A percentile compares a stretch with the other conserved stretches of the same genome.
Evolutionary conservation across 2,888 invertebrate genomes (phyloP).

Genomic region (Diaperis boleti): DNA sequence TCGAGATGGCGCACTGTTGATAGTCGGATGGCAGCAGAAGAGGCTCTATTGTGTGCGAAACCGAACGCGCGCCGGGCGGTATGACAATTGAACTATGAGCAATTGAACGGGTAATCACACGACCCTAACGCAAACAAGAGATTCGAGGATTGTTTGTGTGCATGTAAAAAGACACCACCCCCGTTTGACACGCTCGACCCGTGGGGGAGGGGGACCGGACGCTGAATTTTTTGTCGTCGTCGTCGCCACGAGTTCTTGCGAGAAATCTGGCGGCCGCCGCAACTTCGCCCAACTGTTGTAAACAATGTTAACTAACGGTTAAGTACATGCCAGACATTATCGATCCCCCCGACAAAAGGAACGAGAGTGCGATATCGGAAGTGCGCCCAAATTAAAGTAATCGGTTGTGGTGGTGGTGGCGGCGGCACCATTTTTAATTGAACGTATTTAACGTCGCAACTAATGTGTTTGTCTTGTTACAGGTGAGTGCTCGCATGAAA

Average conservation of each 20-base stretch:
- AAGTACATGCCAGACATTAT: too few relatives aligned
- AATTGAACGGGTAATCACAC: conserved; percentile 48
- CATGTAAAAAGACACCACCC: conserved; percentile 41
- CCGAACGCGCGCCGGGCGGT: conserved; percentile 44
- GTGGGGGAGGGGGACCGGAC: too few relatives aligned
- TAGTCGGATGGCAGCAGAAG: conserved; percentile 15
- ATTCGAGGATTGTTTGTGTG: conserved; percentile 12
- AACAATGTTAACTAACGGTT: too few relatives aligned
- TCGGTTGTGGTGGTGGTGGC: conserved; percentile 25
- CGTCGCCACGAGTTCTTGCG: too few relatives aligned
- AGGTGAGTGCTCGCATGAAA: conserved; percentile 50
- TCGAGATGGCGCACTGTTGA: conserved; percentile 23
- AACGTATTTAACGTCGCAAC: conserved; percentile 46
- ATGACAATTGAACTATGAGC: conserved; percentile 49
- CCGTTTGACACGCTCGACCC: too few relatives aligned
- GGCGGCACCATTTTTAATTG: too few relatives aligned
- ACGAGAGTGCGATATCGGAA: too few relatives aligned
- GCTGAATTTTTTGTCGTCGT: too few relatives aligned
- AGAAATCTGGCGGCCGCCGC: too few relatives aligned
- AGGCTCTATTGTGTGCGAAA: conserved; percentile 40
- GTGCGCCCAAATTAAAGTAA: too few relatives aligned
- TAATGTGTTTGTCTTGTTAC: conserved; percentile 55
- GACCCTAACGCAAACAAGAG: conserved; percentile 29
- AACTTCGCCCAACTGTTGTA: too few relatives aligned
- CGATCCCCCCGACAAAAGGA: too few relatives aligned